Conservation (phyloP, 2,113 vertebrate species). For the Eublepharis macularius region DNA sequence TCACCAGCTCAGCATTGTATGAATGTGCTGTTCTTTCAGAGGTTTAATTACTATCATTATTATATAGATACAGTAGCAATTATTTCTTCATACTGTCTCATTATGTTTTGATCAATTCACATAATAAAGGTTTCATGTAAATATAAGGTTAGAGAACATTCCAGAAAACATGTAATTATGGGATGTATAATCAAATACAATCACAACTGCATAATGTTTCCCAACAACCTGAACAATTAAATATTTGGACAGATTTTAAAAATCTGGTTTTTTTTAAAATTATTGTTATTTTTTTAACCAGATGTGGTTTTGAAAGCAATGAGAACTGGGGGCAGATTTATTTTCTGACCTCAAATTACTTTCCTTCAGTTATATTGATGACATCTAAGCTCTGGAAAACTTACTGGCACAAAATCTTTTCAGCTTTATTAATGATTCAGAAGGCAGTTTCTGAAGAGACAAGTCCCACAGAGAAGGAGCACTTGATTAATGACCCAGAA, state of each 20-base stretch:
- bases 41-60: constrained; percentile 81
- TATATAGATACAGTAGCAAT: constrained; percentile 78
- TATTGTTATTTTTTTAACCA: constrained; percentile 43
- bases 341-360: constrained; percentile 80
- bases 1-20: constrained; percentile 64
- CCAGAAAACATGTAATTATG: constrained; percentile 80
- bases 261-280: constrained; percentile 18
- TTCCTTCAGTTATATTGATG: constrained; percentile 79
- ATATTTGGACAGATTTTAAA: constrained; percentile 61
- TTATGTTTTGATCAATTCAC: constrained; percentile 82
- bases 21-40: constrained; percentile 66
- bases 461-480: constrained; percentile 84
- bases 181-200: constrained; percentile 77
- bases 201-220: constrained; percentile 66
- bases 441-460: constrained; percentile 86
- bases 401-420: constrained; percentile 78
- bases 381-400: constrained; percentile 79
- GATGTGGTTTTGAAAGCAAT: constrained; percentile 52
- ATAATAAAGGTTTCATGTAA: constrained; percentile 82
- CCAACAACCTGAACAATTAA: constrained; percentile 68
- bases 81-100: constrained; percentile 79
- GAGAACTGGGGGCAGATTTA: constrained; percentile 64
- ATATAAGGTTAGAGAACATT: constrained; percentile 80
- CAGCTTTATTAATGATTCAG: constrained; percentile 87
- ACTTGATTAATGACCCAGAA: constrained; percentile 97